Evolutionary conservation across 2,113 vertebrate genomes (phyloP), one percentile per base, ranked within the genome.

Genomic region (Rhea pennata): DNA sequence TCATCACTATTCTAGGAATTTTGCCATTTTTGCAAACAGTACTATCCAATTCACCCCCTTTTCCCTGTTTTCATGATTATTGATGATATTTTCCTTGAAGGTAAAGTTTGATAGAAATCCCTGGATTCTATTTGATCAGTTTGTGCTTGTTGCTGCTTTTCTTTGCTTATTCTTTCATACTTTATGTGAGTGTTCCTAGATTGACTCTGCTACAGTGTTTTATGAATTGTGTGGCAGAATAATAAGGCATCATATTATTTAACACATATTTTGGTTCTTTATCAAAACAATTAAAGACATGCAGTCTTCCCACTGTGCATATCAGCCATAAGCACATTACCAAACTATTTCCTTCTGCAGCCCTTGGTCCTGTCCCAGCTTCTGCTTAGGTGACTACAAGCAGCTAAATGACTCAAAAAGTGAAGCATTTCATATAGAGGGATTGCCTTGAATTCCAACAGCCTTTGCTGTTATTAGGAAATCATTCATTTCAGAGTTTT

Each of bases 401-500:
- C 73, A 94, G n/a, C 78, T 62, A 91, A 91, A 93, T 62, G 21
- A 83, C 39, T 81, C 56, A 92, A 90, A 88, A 92, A 88, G 23
- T 39, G n/a, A 93, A 84, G 26, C 21, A 21, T 79, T 88, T 94
- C 46, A 56, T 50, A 50, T 6, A 16, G 77, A 90, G 22, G 7
- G 21, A 75, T 87, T 40, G 29, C 48, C 7, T 70, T 87, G 81
- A 71, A 88, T 94, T 65, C 58, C 62, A 84, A 82, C 69, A 82
- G 26, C 31, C 50, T 65, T 71, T 83, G 22, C 33, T 89, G 76
- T 81, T 96, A 90, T 87, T 82, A 89, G 84, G 92, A 96, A 95
- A 93, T 94, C 19, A 82, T 91, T 95, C 86, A 89, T 73, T 93
- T 94, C 74, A 76, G 58, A 87, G 87, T 93, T 96, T 94, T 66